phyloP scores from a whole-genome alignment of 2,888 invertebrate genomes.

The Crossocerus cetratus region DNA sequence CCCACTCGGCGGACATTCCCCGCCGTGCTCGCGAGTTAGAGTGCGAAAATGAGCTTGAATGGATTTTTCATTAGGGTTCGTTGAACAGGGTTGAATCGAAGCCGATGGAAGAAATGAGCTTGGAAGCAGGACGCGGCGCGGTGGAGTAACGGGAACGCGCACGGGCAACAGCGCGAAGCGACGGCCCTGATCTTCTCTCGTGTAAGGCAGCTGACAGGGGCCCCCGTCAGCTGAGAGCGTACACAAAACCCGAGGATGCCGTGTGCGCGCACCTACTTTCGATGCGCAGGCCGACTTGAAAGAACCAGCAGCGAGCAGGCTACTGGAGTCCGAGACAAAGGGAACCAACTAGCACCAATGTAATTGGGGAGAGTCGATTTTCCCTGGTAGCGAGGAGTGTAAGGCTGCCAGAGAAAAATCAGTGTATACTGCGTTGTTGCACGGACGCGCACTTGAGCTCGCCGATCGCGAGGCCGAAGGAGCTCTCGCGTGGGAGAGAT shows the following conservation, averaged over 20 bases:
- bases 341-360: no score
- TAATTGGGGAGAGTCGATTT: neutral
- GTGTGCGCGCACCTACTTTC: slow-evolving; percentile 39
- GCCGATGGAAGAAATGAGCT: neutral
- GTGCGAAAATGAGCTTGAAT: no score
- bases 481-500: no score
- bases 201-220: slow-evolving; percentile 70
- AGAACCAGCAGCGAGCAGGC: slow-evolving; percentile 12
- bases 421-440: neutral
- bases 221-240: slow-evolving; percentile 73
- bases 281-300: slow-evolving; percentile 22
- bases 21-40: no score
- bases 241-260: slow-evolving; percentile 65
- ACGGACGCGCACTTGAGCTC: neutral
- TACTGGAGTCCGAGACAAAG: neutral
- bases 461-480: neutral
- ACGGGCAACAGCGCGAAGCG: slow-evolving; percentile 47
- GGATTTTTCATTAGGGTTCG: no score
- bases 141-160: slow-evolving; percentile 28
- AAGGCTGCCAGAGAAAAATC: neutral
- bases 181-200: slow-evolving; percentile 62
- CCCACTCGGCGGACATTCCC: no score
- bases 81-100: no score
- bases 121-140: slow-evolving; percentile 2
- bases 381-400: neutral